These are phyloP conservation scores for Tapirus indicus DNA, from an alignment of 2,797 vertebrate genomes.

Conservation along the genomic window DNA sequence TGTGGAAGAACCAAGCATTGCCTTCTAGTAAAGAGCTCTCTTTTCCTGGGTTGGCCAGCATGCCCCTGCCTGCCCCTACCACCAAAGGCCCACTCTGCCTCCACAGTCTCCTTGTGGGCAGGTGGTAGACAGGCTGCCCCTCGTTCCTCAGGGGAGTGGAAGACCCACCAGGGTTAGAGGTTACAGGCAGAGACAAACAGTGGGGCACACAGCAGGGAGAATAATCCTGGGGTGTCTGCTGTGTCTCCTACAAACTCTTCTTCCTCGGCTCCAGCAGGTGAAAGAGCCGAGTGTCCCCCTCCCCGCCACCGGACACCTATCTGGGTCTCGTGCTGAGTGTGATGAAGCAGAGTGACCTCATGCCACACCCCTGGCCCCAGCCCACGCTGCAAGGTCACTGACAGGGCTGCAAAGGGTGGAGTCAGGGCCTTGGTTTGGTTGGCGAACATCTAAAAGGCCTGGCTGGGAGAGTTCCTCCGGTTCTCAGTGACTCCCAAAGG, in stretches of 20 bases:
- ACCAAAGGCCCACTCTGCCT: background rate
- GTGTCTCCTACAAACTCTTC: background rate
- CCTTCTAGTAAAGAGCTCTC: background rate
- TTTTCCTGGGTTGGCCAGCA: background rate
- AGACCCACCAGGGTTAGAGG: background rate
- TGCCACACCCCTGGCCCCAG: background rate
- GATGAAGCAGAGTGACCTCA: background rate
- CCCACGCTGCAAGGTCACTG: fast-evolving
- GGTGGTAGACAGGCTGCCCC: background rate
- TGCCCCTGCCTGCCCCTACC: background rate
- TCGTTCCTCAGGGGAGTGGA: background rate
- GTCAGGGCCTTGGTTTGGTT: too few species aligned
- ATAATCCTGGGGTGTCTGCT: background rate
- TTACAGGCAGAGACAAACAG: fast-evolving
- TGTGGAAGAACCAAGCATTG: background rate
- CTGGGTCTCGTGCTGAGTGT: background rate
- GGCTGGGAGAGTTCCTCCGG: background rate
- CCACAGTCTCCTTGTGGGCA: background rate
- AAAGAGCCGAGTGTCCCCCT: background rate
- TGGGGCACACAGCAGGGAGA: too few species aligned
- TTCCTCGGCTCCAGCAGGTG: background rate
- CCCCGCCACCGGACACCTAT: background rate
- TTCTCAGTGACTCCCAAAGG: background rate
- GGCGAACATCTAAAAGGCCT: background rate
- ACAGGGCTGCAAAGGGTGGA: background rate